A percentile compares a stretch with the other conserved stretches of the same genome.
These are phyloP conservation scores for Eudasyphora cyanicolor DNA, from an alignment of 2,888 invertebrate genomes.

Conservation along the genomic window DNA sequence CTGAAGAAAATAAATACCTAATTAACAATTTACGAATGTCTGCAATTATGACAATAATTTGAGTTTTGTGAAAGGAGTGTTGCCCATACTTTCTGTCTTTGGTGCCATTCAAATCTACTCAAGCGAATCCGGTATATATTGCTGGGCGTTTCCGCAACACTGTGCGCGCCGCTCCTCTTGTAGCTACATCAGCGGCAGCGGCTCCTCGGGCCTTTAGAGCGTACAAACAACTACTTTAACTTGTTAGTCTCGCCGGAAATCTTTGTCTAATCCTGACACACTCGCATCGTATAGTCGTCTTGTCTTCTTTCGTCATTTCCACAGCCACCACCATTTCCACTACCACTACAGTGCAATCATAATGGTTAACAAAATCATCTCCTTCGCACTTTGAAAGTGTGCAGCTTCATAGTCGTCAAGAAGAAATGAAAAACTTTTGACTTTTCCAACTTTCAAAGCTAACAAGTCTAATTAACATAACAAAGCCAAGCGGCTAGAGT, in stretches of 20 bases:
- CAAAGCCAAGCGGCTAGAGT: constrained; percentile 10
- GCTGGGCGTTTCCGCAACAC: not conserved
- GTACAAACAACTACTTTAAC: not conserved
- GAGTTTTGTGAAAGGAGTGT: not conserved
- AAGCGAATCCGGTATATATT: not conserved
- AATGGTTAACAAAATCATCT: not conserved
- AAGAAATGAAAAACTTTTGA: constrained; percentile 31
- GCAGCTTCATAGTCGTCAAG: constrained; percentile 22
- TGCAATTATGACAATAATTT: not conserved
- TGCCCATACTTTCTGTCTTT: not conserved
- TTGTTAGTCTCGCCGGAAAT: constrained; percentile 32
- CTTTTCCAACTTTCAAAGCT: constrained; percentile 34
- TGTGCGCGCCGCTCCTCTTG: too few species aligned
- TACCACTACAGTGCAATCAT: not conserved
- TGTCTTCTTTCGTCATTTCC: too few species aligned
- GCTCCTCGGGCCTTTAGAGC: not conserved
- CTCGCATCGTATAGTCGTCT: too few species aligned
- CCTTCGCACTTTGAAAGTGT: not conserved
- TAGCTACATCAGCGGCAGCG: too few species aligned
- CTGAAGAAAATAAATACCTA: not conserved
- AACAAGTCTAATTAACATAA: constrained; percentile 52
- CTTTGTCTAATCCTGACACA: constrained; percentile 9
- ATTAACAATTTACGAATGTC: not conserved
- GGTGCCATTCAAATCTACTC: not conserved
- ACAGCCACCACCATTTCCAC: too few species aligned